Percentiles rank a stretch among this genome's conserved stretches.
Conservation (phyloP, 30 jellyfish, hydroid and myxozoan genomes). For the Thelohanellus kitauei region DNA sequence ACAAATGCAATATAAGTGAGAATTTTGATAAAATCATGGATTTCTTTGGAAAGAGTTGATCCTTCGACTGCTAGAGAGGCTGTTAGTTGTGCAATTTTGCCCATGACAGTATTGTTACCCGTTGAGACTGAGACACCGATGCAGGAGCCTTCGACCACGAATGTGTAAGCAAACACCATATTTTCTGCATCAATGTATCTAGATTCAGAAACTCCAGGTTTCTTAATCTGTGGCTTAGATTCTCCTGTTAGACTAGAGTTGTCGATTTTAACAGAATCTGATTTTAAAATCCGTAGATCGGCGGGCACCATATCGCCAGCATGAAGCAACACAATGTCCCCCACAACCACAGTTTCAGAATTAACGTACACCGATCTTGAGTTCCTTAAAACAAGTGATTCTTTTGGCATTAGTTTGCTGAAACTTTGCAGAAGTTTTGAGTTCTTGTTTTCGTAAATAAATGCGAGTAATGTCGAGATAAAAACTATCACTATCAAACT, state of each 20-base stretch:
- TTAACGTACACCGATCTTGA: conserved; percentile 19
- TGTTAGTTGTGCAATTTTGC: conserved; percentile 82
- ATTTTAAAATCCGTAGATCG: conserved; percentile 44
- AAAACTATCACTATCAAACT: conserved; percentile 75
- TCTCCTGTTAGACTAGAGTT: conserved; percentile 95
- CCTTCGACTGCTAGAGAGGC: conserved; percentile 62
- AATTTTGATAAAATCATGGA: conserved; percentile 38
- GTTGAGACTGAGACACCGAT: conserved; percentile 60
- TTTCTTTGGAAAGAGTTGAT: conserved; percentile 79
- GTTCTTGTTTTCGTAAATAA: conserved; percentile 79
- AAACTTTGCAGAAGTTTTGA: conserved; percentile 93
- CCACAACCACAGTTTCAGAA: conserved; percentile 64
- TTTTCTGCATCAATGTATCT: conserved; percentile 64
- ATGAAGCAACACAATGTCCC: conserved; percentile 53
- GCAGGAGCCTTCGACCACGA: conserved; percentile 91
- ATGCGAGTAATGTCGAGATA: conserved; percentile 60
- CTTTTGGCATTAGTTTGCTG: conserved; percentile 86
- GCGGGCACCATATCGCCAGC: conserved; percentile 96
- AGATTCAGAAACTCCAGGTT: conserved; percentile 36
- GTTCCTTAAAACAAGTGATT: conserved; percentile 50
- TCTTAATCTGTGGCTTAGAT: conserved; percentile 70
- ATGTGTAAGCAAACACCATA: conserved; percentile 63
- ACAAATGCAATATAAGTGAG: conserved; percentile 91
- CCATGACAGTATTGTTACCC: conserved; percentile 97
- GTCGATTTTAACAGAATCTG: conserved; percentile 81